phyloP scores from a whole-genome alignment of 2,888 invertebrate genomes.

The Dryococelus australis region DNA sequence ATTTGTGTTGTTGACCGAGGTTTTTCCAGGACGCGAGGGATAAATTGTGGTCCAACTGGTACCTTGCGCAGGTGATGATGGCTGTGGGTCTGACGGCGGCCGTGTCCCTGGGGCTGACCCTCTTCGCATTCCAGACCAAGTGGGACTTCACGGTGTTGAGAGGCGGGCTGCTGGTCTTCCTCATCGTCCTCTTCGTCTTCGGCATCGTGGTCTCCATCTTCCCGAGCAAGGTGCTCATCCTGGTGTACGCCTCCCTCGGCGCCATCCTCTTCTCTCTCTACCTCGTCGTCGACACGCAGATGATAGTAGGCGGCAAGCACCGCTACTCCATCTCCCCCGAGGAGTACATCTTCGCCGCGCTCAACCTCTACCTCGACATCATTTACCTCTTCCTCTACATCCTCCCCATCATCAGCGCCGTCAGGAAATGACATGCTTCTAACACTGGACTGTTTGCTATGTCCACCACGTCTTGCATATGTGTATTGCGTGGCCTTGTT shows the following conservation, averaged over 20 bases:
- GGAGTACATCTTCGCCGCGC: constrained; percentile 92
- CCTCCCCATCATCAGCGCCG: constrained; percentile 69
- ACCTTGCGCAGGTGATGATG: constrained; percentile 70
- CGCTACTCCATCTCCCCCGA: constrained; percentile 90
- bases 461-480: background rate
- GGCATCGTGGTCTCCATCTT: constrained; percentile 76
- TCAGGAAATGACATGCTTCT: background rate
- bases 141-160: constrained; percentile 84
- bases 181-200: constrained; percentile 78
- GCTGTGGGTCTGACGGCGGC: constrained; percentile 89
- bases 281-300: constrained; percentile 90
- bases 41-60: background rate
- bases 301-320: constrained; percentile 90
- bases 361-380: constrained; percentile 89
- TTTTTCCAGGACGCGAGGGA: no score
- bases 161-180: constrained; percentile 76
- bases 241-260: constrained; percentile 85
- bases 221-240: constrained; percentile 60
- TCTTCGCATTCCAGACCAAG: constrained; percentile 94
- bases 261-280: constrained; percentile 90
- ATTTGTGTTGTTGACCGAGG: no score
- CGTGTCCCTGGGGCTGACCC: constrained; percentile 82
- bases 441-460: background rate
- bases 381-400: constrained; percentile 91
- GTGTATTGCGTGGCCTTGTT: background rate